A percentile compares a stretch with the other conserved stretches of the same genome.
Conservation (phyloP, 2,797 vertebrate genomes). For the Microhierax caerulescens region DNA sequence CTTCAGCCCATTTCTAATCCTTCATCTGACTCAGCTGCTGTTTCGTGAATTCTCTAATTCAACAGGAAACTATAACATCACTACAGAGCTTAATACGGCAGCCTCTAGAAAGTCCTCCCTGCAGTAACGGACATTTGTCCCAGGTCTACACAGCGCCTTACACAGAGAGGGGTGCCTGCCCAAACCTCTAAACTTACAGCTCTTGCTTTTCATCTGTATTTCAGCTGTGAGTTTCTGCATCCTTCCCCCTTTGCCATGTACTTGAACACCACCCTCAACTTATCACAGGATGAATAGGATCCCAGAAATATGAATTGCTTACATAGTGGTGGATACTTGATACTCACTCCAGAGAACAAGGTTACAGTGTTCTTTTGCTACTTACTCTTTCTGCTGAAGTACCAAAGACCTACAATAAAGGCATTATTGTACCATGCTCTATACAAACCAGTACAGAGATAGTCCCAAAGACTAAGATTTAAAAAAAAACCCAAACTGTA, state of each 20-base stretch:
- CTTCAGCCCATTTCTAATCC: background rate
- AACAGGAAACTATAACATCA: background rate
- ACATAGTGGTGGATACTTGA: slow-evolving; percentile 5
- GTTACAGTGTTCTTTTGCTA: background rate
- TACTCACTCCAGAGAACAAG: slow-evolving; percentile 32
- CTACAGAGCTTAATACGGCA: background rate
- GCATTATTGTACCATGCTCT: background rate
- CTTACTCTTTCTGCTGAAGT: background rate
- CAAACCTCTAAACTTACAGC: background rate
- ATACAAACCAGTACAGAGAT: background rate
- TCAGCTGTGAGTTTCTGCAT: background rate
- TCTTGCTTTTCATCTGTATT: background rate
- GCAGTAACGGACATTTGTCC: background rate
- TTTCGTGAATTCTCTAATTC: background rate
- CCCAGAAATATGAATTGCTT: slow-evolving; percentile 31
- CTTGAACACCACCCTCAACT: background rate
- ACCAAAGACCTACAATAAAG: background rate
- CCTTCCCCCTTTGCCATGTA: background rate
- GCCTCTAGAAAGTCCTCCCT: background rate
- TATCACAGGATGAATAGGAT: background rate
- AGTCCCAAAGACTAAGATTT: background rate
- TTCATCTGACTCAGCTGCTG: background rate
- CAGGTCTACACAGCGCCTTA: fast-evolving
- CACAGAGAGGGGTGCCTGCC: background rate
- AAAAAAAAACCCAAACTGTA: background rate